A percentile compares a stretch with the other conserved stretches of the same genome.
These are phyloP conservation scores for Chrysochloris asiatica DNA, from an alignment of 2,113 vertebrate genomes.

Conservation along the genomic window DNA sequence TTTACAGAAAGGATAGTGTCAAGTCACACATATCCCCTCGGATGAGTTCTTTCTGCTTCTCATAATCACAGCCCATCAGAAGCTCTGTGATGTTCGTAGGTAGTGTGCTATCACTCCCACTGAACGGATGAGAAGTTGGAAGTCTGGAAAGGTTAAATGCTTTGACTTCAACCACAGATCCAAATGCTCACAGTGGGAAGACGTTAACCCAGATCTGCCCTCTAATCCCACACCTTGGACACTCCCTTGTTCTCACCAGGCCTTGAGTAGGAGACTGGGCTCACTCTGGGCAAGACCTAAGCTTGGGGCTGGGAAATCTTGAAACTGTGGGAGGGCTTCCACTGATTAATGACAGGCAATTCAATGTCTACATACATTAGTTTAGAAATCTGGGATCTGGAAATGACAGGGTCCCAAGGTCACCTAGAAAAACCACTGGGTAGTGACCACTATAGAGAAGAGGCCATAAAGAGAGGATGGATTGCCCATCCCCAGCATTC, in stretches of 20 bases:
- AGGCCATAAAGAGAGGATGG: neutral
- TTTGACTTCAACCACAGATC: neutral
- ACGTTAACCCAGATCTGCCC: neutral
- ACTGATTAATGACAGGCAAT: neutral
- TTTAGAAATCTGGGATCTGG: slow-evolving; percentile 3
- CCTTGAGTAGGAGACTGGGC: neutral
- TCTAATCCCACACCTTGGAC: neutral
- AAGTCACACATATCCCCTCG: neutral
- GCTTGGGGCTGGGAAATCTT: neutral
- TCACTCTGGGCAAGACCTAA: neutral
- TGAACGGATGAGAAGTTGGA: neutral
- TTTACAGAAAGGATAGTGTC: neutral
- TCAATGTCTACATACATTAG: neutral
- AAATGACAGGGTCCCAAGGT: neutral
- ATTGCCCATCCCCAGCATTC: neutral
- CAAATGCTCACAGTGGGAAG: neutral
- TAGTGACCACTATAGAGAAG: neutral
- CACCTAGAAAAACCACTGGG: slow-evolving; percentile 4
- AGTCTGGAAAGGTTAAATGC: neutral
- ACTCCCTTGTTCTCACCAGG: too few species aligned
- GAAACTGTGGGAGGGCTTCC: neutral
- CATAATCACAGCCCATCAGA: neutral
- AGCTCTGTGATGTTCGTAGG: neutral
- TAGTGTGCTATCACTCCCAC: neutral
- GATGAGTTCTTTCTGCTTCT: neutral